Conservation (phyloP, 2,797 vertebrate species). For the Eurystomus glaucurus region DNA sequence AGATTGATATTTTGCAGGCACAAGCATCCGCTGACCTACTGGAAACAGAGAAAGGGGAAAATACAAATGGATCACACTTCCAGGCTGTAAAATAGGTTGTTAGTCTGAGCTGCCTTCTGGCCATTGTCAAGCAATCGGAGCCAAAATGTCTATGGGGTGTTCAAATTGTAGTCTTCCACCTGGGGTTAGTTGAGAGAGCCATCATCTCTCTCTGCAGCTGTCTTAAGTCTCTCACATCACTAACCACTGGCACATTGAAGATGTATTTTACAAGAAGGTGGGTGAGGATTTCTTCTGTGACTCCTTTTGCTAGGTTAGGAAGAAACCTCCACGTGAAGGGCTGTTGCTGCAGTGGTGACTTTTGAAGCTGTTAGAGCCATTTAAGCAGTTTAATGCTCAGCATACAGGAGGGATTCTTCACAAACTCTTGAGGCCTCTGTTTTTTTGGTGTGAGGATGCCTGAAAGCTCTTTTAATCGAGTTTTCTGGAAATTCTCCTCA, state of each 20-base stretch:
- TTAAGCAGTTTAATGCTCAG: rapidly evolving
- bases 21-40: neutral
- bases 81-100: neutral
- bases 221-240: neutral
- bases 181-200: neutral
- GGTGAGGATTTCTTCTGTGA: neutral
- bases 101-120: neutral
- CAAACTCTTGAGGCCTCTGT: neutral
- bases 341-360: neutral
- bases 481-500: neutral
- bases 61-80: neutral
- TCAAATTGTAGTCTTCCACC: neutral
- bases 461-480: neutral
- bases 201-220: rapidly evolving
- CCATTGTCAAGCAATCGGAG: neutral
- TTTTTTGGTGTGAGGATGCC: neutral
- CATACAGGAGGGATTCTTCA: neutral
- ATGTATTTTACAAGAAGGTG: neutral
- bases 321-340: neutral
- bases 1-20: neutral
- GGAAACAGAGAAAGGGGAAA: neutral
- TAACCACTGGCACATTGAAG: neutral
- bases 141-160: neutral
- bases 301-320: neutral
- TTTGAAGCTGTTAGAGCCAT: neutral